Conservation (phyloP, 2,113 vertebrate genomes). For the Eulemur macaco region DNA sequence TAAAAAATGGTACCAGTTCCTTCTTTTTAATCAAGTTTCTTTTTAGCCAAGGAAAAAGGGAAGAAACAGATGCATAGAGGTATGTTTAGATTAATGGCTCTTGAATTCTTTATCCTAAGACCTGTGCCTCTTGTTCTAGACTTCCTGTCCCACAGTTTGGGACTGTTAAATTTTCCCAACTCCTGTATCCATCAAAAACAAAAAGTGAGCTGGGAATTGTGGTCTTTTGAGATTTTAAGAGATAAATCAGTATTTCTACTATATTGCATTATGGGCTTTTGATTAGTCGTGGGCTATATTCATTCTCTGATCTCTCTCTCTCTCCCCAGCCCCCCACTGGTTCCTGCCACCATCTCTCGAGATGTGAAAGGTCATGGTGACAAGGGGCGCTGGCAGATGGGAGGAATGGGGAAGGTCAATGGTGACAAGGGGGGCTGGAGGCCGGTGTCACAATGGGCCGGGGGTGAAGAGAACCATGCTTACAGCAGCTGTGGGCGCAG, state of each 20-base stretch:
- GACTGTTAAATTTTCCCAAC: not conserved
- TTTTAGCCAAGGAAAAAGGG: not conserved
- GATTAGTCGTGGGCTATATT: not conserved
- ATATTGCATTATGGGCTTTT: not conserved
- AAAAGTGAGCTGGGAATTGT: not conserved
- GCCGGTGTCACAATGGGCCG: not conserved
- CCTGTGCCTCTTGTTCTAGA: not conserved
- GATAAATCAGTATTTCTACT: not conserved
- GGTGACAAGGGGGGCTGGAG: not conserved
- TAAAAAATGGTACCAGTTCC: not conserved
- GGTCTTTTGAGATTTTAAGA: not conserved
- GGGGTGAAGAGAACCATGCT: not conserved
- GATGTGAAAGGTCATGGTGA: no score
- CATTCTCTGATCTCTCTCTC: not conserved
- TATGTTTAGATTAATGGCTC: not conserved
- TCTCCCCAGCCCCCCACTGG: no score
- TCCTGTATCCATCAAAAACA: not conserved
- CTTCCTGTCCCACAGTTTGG: not conserved
- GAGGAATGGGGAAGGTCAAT: not conserved
- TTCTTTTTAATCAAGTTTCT: not conserved
- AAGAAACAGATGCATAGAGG: not conserved
- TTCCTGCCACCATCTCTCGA: not conserved
- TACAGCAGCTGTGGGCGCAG: not conserved
- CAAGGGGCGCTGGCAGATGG: not conserved
- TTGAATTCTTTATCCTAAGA: conserved; percentile 16